phyloP scores from a whole-genome alignment of 2,888 invertebrate species.

The Calliphora vomitoria region DNA sequence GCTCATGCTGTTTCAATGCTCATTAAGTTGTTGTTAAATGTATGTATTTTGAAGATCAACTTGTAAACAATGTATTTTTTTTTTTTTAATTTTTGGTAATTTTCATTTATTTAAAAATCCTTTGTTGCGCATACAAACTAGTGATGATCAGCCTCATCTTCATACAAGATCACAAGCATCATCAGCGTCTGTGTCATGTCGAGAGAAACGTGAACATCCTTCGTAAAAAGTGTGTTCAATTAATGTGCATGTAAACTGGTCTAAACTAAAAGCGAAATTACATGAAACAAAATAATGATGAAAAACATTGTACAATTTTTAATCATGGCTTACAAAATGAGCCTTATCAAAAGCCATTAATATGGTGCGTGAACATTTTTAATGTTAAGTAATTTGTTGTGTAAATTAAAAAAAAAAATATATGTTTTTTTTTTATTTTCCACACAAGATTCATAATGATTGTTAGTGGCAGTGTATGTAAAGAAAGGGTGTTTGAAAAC shows the following conservation, averaged over 20 bases:
- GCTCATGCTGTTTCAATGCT: background rate
- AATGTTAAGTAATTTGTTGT: constrained; percentile 68
- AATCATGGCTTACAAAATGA: constrained; percentile 51
- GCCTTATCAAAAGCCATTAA: constrained; percentile 67
- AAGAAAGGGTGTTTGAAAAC: background rate
- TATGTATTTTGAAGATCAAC: background rate
- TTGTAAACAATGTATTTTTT: constrained; percentile 11
- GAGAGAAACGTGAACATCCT: constrained; percentile 59
- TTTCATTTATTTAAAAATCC: background rate
- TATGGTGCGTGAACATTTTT: constrained; percentile 66
- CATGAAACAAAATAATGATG: background rate
- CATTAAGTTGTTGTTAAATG: constrained; percentile 63
- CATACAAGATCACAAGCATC: constrained; percentile 41
- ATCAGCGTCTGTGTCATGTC: constrained; percentile 51
- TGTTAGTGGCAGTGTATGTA: background rate
- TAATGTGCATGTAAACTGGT: constrained; percentile 50
- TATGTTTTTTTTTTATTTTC: constrained; percentile 1
- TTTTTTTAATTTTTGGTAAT: constrained; percentile 27
- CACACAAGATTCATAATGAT: constrained; percentile 1
- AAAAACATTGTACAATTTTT: constrained; percentile 34
- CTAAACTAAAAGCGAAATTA: constrained; percentile 46
- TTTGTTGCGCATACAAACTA: background rate
- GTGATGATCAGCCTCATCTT: constrained; percentile 27
- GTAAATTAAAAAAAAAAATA: constrained; percentile 65
- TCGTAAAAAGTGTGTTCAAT: constrained; percentile 59